These are phyloP conservation scores for Agrenia bidenticulata DNA, from an alignment of 2,888 invertebrate genomes.

Conservation along the genomic window DNA sequence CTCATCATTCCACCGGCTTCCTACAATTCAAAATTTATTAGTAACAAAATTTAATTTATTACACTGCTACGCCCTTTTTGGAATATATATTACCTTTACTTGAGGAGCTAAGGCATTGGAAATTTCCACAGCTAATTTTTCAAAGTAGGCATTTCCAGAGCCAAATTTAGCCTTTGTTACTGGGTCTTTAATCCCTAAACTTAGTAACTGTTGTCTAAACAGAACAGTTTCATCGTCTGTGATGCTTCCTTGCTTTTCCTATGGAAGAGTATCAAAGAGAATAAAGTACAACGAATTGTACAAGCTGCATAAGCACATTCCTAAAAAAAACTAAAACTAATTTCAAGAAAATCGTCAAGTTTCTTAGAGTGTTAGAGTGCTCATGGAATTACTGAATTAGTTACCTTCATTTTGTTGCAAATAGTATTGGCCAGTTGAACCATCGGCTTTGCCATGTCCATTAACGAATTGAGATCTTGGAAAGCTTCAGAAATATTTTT, in stretches of 20 bases:
- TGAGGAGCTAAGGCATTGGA: slow-evolving; percentile 77
- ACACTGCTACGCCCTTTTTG: not conserved
- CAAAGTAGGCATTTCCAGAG: slow-evolving; percentile 80
- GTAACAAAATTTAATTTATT: too few relatives aligned
- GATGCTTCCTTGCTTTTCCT: slow-evolving; percentile 91
- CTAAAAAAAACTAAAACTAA: too few relatives aligned
- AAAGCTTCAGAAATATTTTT: slow-evolving; percentile 90
- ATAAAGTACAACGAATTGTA: too few relatives aligned
- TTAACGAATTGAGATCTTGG: slow-evolving; percentile 89
- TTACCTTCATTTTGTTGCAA: slow-evolving; percentile 80
- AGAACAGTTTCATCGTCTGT: slow-evolving; percentile 95
- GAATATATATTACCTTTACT: slow-evolving; percentile 68
- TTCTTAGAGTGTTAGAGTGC: too few relatives aligned
- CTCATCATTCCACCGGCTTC: slow-evolving; percentile 96
- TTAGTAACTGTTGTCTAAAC: slow-evolving; percentile 94
- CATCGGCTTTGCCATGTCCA: slow-evolving; percentile 98
- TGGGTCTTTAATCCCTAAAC: slow-evolving; percentile 96
- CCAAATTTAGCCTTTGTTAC: slow-evolving; percentile 90
- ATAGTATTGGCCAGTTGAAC: slow-evolving; percentile 87
- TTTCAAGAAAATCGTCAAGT: too few relatives aligned
- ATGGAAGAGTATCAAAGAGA: too few relatives aligned
- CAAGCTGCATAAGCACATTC: too few relatives aligned
- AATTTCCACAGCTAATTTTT: slow-evolving; percentile 81
- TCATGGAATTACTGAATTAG: too few relatives aligned
- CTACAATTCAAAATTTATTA: slow-evolving; percentile 59